Conservation (phyloP, 1,140 invertebrate genomes). For the Scylla paramamosain region DNA sequence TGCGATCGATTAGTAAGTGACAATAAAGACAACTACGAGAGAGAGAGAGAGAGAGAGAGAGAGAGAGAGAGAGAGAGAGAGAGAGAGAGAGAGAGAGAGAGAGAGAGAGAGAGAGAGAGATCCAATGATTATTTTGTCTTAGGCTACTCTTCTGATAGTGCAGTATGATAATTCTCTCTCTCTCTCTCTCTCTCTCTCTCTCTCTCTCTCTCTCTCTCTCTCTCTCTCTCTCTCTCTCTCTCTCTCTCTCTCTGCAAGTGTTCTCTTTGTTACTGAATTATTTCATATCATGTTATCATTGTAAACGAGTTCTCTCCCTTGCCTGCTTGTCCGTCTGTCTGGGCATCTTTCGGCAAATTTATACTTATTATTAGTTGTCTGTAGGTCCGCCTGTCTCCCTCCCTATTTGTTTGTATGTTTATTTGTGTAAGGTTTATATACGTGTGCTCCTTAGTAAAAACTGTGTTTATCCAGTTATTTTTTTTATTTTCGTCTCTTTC, state of each 20-base stretch:
- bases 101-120: too few relatives aligned
- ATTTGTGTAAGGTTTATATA: background rate
- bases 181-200: background rate
- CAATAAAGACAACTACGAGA: too few relatives aligned
- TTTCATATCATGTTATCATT: background rate
- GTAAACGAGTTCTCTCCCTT: background rate
- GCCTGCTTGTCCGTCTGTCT: constrained; percentile 16
- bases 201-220: background rate
- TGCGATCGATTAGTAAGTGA: too few relatives aligned
- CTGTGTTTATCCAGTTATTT: too few relatives aligned
- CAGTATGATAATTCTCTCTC: too few relatives aligned
- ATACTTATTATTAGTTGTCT: background rate
- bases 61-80: too few relatives aligned
- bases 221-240: background rate
- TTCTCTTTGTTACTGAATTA: background rate
- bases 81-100: too few relatives aligned
- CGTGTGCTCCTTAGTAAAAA: too few relatives aligned
- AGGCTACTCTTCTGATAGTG: too few relatives aligned
- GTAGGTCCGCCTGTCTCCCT: background rate
- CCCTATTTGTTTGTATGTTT: constrained; percentile 9
- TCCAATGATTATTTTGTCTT: too few relatives aligned
- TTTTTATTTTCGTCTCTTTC: too few relatives aligned
- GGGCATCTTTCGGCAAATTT: background rate
- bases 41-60: too few relatives aligned
- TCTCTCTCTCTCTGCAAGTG: background rate